Evolutionary conservation across 2,113 vertebrate species (phyloP), one percentile per base, ranked within the genome.

Genomic region (Zapus hudsonius): DNA sequence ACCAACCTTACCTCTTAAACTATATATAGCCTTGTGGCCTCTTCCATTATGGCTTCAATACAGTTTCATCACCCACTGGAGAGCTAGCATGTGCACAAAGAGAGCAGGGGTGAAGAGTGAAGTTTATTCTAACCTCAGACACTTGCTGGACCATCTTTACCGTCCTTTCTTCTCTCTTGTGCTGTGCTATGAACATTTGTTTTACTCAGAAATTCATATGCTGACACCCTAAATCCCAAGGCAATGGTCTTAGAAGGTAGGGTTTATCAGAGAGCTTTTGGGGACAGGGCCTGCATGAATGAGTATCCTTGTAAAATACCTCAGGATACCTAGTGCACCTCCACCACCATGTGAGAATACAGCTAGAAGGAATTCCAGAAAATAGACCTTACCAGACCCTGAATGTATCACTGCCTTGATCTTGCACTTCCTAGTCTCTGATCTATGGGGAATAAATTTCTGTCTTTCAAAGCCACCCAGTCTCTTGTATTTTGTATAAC

Each of bases 191-290:
- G 13, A 79, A 20, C 44, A 4, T n/a, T 36, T 79, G 25, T 15
- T 3, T 70, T 31, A 4, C 17, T 12, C 61, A n/a, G 47, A 57
- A 72, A 90, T 23, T 20, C 25, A 23, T 31, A 33, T 31, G 16
- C 33, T 73, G 10, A 16, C 16, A 16, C 63, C 40, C 20, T 55
- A 72, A 55, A 3, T 8, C 29, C 52, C 61, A 83, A 55, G 4
- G 22, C 33, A 19, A 74, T 31, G 36, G 4, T 42, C 22, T 42
- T 75, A 72, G 70, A 20, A 7, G 66, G 6, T 40, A 20, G 57
- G 11, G 0, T 1, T 31, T 38, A 20, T 13, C 3, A 20, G 3
- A 52, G 29, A 3, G 17, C 61, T 2, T 25, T 40, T 5, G 33
- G 59, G 57, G 33, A 1, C 0, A 27, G 10, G 52, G 31, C 11